Evolutionary conservation across 2,888 invertebrate genomes (phyloP).

Genomic region (Deilephila porcellus): DNA sequence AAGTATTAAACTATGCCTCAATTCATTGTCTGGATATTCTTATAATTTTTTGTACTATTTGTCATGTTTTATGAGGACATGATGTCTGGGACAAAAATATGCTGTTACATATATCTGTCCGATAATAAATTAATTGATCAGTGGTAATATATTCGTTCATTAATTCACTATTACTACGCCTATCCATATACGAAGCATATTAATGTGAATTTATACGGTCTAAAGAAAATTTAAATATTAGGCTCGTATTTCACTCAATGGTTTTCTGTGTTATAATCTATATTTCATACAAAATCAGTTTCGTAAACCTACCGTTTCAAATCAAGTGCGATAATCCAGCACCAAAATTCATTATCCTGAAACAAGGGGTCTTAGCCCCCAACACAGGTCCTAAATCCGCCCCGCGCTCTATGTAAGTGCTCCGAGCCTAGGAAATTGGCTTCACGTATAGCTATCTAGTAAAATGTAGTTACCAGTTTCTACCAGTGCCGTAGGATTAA

Average conservation of each 20-base stretch:
- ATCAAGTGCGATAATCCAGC: too few relatives aligned
- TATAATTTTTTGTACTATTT: background rate
- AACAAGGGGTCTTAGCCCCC: background rate
- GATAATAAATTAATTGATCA: background rate
- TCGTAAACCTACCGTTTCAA: background rate
- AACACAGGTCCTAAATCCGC: background rate
- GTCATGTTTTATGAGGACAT: background rate
- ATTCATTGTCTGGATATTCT: background rate
- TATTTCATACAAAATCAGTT: background rate
- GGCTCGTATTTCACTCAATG: background rate
- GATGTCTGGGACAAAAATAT: background rate
- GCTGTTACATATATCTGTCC: background rate
- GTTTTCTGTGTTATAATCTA: background rate
- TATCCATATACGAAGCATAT: too few relatives aligned
- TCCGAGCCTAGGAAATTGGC: constrained; percentile 38
- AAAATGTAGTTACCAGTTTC: constrained; percentile 30
- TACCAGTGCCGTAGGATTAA: constrained; percentile 29
- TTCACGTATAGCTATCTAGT: constrained; percentile 31
- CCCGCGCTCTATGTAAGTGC: constrained; percentile 28
- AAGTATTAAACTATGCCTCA: background rate
- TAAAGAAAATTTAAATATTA: too few relatives aligned
- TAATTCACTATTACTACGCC: background rate
- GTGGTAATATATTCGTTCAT: background rate
- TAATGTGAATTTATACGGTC: too few relatives aligned
- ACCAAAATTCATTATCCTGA: background rate